Conservation (phyloP, 1,140 invertebrate genomes). For the Orussus abietinus region DNA sequence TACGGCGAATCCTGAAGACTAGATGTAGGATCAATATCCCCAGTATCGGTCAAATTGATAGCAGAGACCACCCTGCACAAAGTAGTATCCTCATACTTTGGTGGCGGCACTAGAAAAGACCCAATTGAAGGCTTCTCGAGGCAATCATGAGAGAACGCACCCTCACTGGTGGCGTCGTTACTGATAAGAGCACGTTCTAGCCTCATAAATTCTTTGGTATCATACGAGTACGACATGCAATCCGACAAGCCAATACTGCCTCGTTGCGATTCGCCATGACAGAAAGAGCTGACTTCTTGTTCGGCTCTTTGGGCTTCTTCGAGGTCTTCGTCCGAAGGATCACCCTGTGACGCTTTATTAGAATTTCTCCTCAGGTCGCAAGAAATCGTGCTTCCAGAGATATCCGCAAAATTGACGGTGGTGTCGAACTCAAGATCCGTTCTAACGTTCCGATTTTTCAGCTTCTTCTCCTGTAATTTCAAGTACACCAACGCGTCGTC, state of each 20-base stretch:
- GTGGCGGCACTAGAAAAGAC: slow-evolving; percentile 24
- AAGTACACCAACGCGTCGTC: slow-evolving; percentile 10
- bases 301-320: too few species aligned
- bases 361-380: background rate
- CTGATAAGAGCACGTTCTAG: slow-evolving; percentile 26
- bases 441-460: background rate
- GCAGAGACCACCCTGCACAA: slow-evolving; percentile 50
- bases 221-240: slow-evolving; percentile 32
- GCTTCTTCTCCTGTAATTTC: too few species aligned
- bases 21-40: too few species aligned
- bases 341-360: too few species aligned
- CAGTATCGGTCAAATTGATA: slow-evolving; percentile 43
- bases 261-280: too few species aligned
- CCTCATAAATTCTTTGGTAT: slow-evolving; percentile 38
- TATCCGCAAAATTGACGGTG: slow-evolving; percentile 15
- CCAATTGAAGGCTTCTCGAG: slow-evolving; percentile 14
- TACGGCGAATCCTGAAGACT: too few species aligned
- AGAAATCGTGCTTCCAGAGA: slow-evolving; percentile 10
- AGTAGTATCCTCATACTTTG: slow-evolving; percentile 50
- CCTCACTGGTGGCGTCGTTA: background rate
- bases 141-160: slow-evolving; percentile 1
- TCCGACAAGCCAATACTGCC: slow-evolving; percentile 9
- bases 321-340: too few species aligned
- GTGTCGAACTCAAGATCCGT: slow-evolving; percentile 11
- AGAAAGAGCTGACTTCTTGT: too few species aligned